Base-by-base conservation (phyloP, 2,797 vertebrate genomes). In the Sparidentex hasta region DNA sequence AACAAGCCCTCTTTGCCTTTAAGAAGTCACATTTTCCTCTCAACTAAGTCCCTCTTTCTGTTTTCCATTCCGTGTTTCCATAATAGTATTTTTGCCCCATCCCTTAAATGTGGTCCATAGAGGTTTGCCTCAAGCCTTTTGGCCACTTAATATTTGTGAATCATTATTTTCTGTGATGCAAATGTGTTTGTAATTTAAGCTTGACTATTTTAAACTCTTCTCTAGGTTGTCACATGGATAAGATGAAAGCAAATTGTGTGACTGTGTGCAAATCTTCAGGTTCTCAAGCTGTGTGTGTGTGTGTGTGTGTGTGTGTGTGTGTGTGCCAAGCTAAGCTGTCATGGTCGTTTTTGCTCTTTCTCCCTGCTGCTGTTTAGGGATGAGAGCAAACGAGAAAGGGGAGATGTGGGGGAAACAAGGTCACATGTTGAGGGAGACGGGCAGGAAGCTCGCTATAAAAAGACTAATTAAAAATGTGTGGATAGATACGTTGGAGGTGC, bases 391-490 rank as follows among this genome's bases (percentile, higher is more conserved):
- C 25, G 71, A 46, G 23, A 44, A 23, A 55, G 27, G 33, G 47
- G 47, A 61, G 61, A 33, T 62, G 54, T 46, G 54, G 76, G 70
- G 75, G 33, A 57, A 77, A 73, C 33, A 76, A 72, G 66, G 83
- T 90, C 80, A 87, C 78, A 81, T 84, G 87, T 76, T 85, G 71
- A 79, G 76, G 44, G 85, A 90, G 76, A 75, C 12, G 1, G 52
- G 46, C 76, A 80, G 58, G 43, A 85, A 87, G 78, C 59, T 12
- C 0, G 78, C 80, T 94, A 91, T 93, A 93, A 94, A 95, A 94
- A 92, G 88, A 88, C 88, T 86, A 81, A 93, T 95, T 94, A 93
- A 93, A 94, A 93, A 88, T 91, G 81, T 92, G 90, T 50, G 52
- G 82, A 87, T 83, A 74, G 85, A 90, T 86, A 54, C 82, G 82